These are phyloP conservation scores for Mythimna impura DNA, from an alignment of 2,888 invertebrate genomes.

Conservation along the genomic window DNA sequence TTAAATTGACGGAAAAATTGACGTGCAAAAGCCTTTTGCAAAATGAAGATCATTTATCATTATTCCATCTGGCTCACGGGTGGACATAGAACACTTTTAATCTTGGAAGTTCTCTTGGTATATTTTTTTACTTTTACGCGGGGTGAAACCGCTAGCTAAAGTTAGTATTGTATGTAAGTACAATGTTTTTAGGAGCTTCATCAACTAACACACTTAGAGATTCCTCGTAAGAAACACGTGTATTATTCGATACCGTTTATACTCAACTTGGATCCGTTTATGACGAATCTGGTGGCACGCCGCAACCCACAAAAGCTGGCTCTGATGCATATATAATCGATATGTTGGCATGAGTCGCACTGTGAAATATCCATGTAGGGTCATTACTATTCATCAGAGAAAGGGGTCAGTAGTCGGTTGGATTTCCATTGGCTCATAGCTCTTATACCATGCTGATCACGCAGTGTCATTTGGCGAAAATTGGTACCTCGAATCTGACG, in stretches of 20 bases:
- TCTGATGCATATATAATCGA: conserved; percentile 67
- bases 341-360: conserved; percentile 63
- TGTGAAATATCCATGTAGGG: conserved; percentile 79
- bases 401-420: conserved; percentile 81
- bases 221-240: not conserved
- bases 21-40: no score
- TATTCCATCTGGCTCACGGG: no score
- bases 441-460: conserved; percentile 67
- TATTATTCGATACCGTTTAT: conserved; percentile 35
- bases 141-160: no score
- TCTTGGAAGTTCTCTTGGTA: no score
- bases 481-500: conserved; percentile 50
- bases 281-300: conserved; percentile 63
- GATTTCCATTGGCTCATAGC: conserved; percentile 76
- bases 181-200: not conserved
- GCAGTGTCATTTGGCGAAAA: conserved; percentile 73
- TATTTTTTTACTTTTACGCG: no score
- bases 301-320: conserved; percentile 67
- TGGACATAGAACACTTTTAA: no score
- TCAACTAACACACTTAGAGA: not conserved
- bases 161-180: not conserved
- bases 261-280: conserved; percentile 44
- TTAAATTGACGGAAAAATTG: no score
- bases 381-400: conserved; percentile 86
- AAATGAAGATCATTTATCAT: no score